Conservation (phyloP, 1,140 invertebrate species). For the Drosophila burlai region DNA sequence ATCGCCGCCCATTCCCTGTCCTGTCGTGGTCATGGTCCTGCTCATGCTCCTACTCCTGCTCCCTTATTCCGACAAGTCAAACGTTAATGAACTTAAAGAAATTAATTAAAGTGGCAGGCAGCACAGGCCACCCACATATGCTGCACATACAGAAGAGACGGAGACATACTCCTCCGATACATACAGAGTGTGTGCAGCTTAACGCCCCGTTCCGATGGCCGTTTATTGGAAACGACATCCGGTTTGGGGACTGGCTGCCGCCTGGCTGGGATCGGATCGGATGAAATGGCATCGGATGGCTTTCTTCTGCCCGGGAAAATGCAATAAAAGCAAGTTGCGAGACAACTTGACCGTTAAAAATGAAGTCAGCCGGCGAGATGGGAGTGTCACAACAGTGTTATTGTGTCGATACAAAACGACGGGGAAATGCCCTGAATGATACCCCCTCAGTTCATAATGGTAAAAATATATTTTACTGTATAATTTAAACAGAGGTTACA, state of each 20-base stretch:
- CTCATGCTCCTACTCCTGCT: neutral
- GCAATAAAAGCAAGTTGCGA: slow-evolving; percentile 71
- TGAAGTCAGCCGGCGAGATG: slow-evolving; percentile 24
- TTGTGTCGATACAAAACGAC: slow-evolving; percentile 2
- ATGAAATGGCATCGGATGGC: slow-evolving; percentile 21
- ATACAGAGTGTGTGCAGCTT: slow-evolving; percentile 38
- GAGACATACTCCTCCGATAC: slow-evolving; percentile 2
- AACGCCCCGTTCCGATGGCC: slow-evolving; percentile 59
- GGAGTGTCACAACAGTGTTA: neutral
- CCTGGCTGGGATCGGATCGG: slow-evolving; percentile 1
- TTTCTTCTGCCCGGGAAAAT: slow-evolving; percentile 53
- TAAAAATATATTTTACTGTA: neutral
- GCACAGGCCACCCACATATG: slow-evolving; percentile 33
- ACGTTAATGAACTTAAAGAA: slow-evolving; percentile 83
- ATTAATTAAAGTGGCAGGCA: slow-evolving; percentile 75
- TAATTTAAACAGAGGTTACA: neutral
- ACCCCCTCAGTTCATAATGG: neutral
- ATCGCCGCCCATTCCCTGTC: slow-evolving; percentile 65
- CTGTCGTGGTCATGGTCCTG: neutral
- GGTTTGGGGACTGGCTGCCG: slow-evolving; percentile 5
- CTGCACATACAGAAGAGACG: neutral
- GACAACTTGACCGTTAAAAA: slow-evolving; percentile 50
- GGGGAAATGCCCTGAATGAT: slow-evolving; percentile 3
- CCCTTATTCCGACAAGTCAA: slow-evolving; percentile 68
- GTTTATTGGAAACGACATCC: slow-evolving; percentile 80